Conservation (phyloP, 2,113 vertebrate genomes). For the Microtus ochrogaster region DNA sequence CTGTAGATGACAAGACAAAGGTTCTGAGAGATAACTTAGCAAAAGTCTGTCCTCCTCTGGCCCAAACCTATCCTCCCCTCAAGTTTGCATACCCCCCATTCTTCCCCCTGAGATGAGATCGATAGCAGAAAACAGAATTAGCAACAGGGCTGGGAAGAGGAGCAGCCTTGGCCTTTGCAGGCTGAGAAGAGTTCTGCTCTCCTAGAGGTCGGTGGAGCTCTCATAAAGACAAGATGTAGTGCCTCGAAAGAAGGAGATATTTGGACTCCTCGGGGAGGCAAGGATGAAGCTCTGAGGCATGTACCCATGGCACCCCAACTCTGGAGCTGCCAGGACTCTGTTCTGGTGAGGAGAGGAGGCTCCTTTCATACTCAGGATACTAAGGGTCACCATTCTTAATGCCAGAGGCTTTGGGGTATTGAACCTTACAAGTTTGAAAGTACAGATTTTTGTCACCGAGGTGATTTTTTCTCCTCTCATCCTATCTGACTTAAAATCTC, state of each 20-base stretch:
- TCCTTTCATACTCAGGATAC: background rate
- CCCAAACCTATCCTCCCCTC: background rate
- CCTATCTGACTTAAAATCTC: background rate
- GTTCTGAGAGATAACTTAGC: background rate
- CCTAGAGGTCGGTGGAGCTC: background rate
- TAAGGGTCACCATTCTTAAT: background rate
- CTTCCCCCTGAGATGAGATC: background rate
- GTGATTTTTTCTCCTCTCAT: background rate
- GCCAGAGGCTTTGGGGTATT: background rate
- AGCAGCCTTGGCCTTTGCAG: background rate
- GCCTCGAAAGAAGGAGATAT: background rate
- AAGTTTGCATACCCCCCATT: accelerated
- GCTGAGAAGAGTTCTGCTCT: background rate
- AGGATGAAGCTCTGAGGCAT: background rate
- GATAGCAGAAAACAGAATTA: background rate
- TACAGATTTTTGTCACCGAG: background rate
- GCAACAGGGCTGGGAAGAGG: too few species aligned
- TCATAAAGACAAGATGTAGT: background rate
- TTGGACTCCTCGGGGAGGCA: background rate
- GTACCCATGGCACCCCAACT: background rate
- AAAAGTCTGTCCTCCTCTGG: background rate
- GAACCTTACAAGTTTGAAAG: background rate
- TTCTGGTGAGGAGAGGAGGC: background rate
- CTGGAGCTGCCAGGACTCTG: background rate
- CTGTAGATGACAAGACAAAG: background rate